Base-by-base conservation (phyloP, 2,113 vertebrate species). In the Entomyzon cyanotis region DNA sequence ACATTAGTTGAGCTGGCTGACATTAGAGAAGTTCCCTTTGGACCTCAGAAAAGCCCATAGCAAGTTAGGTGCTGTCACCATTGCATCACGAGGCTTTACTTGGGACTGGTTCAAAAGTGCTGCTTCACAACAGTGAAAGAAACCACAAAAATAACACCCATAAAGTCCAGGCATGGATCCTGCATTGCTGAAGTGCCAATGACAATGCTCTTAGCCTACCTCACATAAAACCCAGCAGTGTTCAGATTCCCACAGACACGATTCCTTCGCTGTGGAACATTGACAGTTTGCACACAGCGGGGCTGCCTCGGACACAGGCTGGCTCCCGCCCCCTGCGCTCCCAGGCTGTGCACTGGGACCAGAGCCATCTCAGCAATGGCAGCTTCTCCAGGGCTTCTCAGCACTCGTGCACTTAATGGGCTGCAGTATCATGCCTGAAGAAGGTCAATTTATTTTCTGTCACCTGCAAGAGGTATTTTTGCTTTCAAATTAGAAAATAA, bases 401-500 rank as follows among this genome's bases (percentile, higher is more conserved):
- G 46, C 0, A 0, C 73, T 41, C 5, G 7, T 15, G 41, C 46
- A 6, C n/a, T 74, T 41, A 12, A 39, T 8, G 31, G 63, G n/a
- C 84, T 79, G 81, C 58, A 77, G 50, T 9, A 58, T 8, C 46
- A 35, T 52, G 50, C 44, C 60, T 1, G 1, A 78, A 93, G 75
- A 82, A 95, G 76, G 94, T 82, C 46, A 75, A 7, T 75, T 85
- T 62, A 73, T 83, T 91, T 85, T 84, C 53, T 91, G 55, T 78
- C 5, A 14, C 55, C 42, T 83, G 64, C 47, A 64, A 90, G 49
- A 90, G n/a, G 60, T 84, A 87, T 74, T 92, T 94, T 58, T 88
- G 71, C 82, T 81, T 93, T 80, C 78, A 75, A 60, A 78, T 86
- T 52, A 80, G 47, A 93, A 94, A 91, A 78, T 63, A 89, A 87